phyloP scores from a whole-genome alignment of 2,113 vertebrate genomes.

The Rhineura floridana region DNA sequence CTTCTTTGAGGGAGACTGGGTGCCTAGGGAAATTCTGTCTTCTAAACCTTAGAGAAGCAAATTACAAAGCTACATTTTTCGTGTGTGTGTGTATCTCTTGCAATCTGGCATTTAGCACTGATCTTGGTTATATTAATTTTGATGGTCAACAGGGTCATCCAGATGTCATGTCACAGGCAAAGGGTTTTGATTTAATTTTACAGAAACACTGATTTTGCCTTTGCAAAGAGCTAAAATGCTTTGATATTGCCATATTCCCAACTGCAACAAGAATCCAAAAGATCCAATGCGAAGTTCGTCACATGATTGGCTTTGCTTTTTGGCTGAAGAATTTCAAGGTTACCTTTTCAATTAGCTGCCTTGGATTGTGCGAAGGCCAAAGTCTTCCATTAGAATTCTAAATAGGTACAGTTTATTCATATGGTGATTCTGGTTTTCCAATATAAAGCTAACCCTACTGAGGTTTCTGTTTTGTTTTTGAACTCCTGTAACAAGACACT shows the following conservation, averaged over 20 bases:
- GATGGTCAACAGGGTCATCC: not conserved
- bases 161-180: not conserved
- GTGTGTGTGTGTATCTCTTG: not conserved
- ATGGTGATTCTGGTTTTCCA: not conserved
- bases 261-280: not conserved
- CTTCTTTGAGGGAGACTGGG: not conserved
- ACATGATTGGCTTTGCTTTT: not conserved
- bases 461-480: not conserved
- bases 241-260: conserved; percentile 15
- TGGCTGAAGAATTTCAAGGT: conserved; percentile 33
- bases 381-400: conserved; percentile 17
- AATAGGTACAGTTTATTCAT: conserved; percentile 18
- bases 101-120: not conserved
- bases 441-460: not conserved
- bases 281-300: conserved; percentile 1
- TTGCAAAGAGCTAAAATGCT: not conserved
- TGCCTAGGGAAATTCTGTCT: not conserved
- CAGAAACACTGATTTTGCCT: not conserved
- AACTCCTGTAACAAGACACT: not conserved
- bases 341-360: conserved; percentile 2
- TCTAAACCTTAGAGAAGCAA: not conserved
- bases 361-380: conserved; percentile 6
- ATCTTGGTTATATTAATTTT: not conserved
- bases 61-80: too few species aligned
- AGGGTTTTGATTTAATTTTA: conserved; percentile 21